Evolutionary conservation across 2,797 vertebrate species (phyloP).

Genomic region (Thamnophis elegans): DNA sequence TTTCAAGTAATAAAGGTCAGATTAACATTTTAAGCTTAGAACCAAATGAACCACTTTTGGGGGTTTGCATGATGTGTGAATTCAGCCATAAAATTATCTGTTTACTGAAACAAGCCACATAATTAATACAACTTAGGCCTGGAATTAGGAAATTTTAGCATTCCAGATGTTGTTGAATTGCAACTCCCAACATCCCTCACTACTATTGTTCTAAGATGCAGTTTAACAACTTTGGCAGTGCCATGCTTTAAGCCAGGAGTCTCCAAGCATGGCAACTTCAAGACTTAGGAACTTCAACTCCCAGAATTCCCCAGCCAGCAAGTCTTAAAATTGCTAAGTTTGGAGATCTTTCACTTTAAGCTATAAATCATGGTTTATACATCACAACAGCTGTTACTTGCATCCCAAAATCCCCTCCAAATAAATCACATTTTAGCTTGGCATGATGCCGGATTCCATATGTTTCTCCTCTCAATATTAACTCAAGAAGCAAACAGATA

Average conservation of each 20-base stretch:
- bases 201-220: neutral
- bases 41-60: neutral
- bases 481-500: neutral
- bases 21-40: neutral
- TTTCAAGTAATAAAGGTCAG: neutral
- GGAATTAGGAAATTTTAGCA: neutral
- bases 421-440: neutral
- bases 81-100: neutral
- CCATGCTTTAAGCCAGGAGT: neutral
- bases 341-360: neutral
- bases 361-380: neutral
- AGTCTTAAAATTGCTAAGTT: neutral
- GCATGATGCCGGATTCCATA: neutral
- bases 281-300: neutral
- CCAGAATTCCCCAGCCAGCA: neutral
- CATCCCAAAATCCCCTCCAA: neutral
- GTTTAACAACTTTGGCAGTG: neutral
- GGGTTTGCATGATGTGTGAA: neutral
- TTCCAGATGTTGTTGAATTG: neutral
- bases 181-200: neutral
- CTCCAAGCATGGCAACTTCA: neutral
- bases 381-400: neutral
- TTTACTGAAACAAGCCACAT: neutral
- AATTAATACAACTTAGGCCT: neutral
- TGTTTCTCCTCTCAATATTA: neutral